Base-by-base conservation (phyloP, 2,113 vertebrate genomes). In the Thunnus maccoyii region DNA sequence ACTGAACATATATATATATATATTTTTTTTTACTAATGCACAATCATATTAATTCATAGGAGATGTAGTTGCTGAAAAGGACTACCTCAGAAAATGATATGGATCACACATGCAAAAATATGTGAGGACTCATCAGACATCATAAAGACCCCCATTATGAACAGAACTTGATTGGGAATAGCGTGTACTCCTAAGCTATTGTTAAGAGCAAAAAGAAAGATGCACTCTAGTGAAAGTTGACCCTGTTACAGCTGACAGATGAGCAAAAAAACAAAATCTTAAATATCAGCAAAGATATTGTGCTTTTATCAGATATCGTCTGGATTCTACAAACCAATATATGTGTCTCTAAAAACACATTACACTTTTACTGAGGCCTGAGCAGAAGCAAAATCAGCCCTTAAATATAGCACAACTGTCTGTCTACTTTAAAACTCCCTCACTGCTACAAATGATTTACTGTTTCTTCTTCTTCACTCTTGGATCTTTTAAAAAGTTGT, bases 361-460 rank as follows among this genome's bases (percentile, higher is more conserved):
- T 18, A 15, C 30, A 58, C 54, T 27, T 56, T 54, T 47, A 56
- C 12, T 12, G 2, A 66, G 10, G 18, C 20, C 1, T 2, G 0
- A 14, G 50, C 17, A 36, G 41, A 44, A 60, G 48, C 16, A 8
- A 46, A 69, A 61, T n/a, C 48, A 48, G 14, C 48, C 15, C 13
- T 16, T 30, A 48, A 60, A 61, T 60, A 57, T 68, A 25, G 20
- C 1, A 2, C 10, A 11, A n/a, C 15, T 47, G 25, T 30, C 63
- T 30, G 18, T 58, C 46, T 72, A 54, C 83, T 70, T 57, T 47
- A 46, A 76, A 62, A 48, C 27, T 27, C 15, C n/a, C 14, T 46
- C 56, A 47, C 30, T 32, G 55, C 51, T n/a, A 6, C 22, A 58
- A 52, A 54, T 36, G 22, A 73, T 64, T 75, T n/a, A 52, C 47